phyloP scores from a whole-genome alignment of 1,140 invertebrate species.

The Galleria mellonella region DNA sequence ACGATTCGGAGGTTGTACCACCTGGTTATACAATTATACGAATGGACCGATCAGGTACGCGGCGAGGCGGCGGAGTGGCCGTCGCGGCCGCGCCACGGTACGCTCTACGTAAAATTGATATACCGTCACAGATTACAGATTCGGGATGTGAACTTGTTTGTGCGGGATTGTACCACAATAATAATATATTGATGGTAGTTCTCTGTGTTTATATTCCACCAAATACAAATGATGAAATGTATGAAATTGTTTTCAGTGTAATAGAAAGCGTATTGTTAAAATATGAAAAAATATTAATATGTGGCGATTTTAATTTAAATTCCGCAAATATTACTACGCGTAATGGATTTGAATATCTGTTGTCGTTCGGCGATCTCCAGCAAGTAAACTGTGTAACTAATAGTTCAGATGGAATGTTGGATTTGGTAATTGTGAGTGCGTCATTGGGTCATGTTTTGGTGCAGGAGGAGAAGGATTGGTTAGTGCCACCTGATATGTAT shows the following conservation, averaged over 20 bases:
- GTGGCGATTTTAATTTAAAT: conserved; percentile 22
- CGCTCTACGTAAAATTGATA: conserved; percentile 8
- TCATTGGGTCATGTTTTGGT: neutral
- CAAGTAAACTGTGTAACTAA: conserved; percentile 15
- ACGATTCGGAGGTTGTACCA: conserved; percentile 9
- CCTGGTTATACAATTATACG: conserved; percentile 9
- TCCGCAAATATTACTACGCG: conserved; percentile 5
- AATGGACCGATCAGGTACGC: conserved; percentile 10
- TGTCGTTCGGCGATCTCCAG: conserved; percentile 16
- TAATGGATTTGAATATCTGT: conserved; percentile 18
- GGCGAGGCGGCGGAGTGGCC: conserved; percentile 9
- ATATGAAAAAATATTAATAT: conserved; percentile 17
- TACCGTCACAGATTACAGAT: neutral
- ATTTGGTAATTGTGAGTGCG: conserved; percentile 17
- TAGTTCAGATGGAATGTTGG: conserved; percentile 7
- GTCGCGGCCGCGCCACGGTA: conserved; percentile 13
- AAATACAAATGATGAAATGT: conserved; percentile 11
- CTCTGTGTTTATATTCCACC: conserved; percentile 22
- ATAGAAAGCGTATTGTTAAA: too few relatives aligned
- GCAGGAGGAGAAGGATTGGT: neutral
- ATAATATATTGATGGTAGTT: conserved; percentile 10
- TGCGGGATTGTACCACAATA: conserved; percentile 13
- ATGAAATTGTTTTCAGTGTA: too few relatives aligned
- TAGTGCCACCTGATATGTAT: conserved; percentile 8
- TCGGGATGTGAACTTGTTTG: conserved; percentile 6